phyloP scores from a whole-genome alignment of 37 sponge, comb jelly and placozoan species.

The Halichondria panicea region DNA sequence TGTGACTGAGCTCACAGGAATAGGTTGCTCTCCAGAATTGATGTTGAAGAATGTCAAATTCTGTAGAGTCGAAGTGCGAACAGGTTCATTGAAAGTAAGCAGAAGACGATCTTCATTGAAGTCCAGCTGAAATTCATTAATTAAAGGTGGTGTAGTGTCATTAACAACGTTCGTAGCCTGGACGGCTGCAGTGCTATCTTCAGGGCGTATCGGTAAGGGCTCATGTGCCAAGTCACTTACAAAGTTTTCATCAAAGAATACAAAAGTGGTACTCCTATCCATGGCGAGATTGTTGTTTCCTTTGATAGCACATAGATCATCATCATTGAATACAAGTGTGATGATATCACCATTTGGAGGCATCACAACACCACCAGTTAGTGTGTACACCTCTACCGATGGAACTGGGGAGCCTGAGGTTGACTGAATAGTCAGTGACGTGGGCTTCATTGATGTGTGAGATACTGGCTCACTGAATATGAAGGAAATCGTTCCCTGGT shows the following conservation, averaged over 20 bases:
- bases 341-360: conserved; percentile 23
- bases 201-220: conserved; percentile 17
- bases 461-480: conserved; percentile 85
- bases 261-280: conserved; percentile 39
- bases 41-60: conserved; percentile 65
- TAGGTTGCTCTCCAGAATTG: conserved; percentile 26
- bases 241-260: conserved; percentile 55
- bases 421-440: conserved; percentile 64
- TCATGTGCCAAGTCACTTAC: conserved; percentile 71
- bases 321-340: conserved; percentile 35
- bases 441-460: conserved; percentile 20
- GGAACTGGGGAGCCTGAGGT: background rate
- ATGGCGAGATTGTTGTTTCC: conserved; percentile 66
- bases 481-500: conserved; percentile 59
- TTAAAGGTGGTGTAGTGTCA: conserved; percentile 62
- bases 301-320: conserved; percentile 67
- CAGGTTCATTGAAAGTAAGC: conserved; percentile 85
- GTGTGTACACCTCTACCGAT: conserved; percentile 16
- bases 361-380: conserved; percentile 61
- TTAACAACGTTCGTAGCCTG: conserved; percentile 30
- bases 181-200: conserved; percentile 21
- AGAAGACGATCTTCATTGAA: conserved; percentile 61
- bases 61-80: conserved; percentile 60
- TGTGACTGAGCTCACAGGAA: background rate
- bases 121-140: conserved; percentile 74